Percentiles rank a stretch among this genome's conserved stretches.
Evolutionary conservation across 2,113 vertebrate genomes (phyloP).

Genomic region (Crotalus tigris): DNA sequence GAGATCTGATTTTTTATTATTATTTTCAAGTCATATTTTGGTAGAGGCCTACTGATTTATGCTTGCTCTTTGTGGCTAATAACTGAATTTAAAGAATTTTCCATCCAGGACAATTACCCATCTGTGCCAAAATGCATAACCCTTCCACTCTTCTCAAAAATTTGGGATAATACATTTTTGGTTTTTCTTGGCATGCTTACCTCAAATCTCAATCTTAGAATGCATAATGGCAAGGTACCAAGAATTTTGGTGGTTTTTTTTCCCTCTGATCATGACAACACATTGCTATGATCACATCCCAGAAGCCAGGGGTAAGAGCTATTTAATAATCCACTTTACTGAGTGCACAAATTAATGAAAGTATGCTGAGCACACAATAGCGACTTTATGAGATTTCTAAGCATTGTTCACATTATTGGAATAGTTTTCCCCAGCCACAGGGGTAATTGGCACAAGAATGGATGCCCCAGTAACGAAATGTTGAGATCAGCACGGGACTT

Average conservation of each 20-base stretch:
- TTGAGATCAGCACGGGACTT: background rate
- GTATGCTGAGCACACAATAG: background rate
- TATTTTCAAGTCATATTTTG: background rate
- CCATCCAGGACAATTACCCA: background rate
- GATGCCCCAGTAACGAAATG: background rate
- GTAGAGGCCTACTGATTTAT: background rate
- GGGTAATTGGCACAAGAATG: background rate
- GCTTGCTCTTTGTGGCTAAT: background rate
- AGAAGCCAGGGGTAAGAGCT: background rate
- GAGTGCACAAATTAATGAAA: background rate
- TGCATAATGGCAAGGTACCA: background rate
- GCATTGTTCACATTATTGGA: background rate
- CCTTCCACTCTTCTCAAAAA: background rate
- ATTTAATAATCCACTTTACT: background rate
- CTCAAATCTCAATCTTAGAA: background rate
- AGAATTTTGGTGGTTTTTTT: background rate
- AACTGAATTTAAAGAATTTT: background rate
- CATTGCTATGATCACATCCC: background rate
- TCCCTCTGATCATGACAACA: background rate
- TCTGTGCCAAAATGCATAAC: background rate
- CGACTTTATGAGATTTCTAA: background rate
- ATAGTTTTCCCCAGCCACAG: background rate
- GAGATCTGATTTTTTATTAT: background rate
- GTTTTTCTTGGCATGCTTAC: background rate
- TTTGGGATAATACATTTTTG: background rate